Base-by-base conservation (phyloP, 1,140 invertebrate species). In the Sminthurides bifidus region DNA sequence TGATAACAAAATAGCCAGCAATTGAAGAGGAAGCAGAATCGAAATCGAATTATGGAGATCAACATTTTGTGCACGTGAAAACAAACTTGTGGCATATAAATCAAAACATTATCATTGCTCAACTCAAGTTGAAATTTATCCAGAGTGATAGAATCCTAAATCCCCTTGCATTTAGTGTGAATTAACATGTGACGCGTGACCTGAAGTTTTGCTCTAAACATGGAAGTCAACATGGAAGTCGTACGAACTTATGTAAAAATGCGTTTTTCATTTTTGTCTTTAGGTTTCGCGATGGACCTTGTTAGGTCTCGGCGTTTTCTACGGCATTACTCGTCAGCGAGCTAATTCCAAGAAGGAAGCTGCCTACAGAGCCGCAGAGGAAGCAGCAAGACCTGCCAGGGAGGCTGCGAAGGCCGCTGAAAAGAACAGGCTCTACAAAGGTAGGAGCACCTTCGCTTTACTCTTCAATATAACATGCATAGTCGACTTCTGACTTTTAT, bases 281-380 rank as follows among this genome's bases (percentile, higher is more conserved):
- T 66, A 83, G 81, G 82, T 85, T 68, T 76, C 77, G 21, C 75
- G 84, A 68, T 87, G 83, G 83, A 81, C 77, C 59, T 73, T 86
- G 58, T 74, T 87, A 10, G 64, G 70, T 15, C 69, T 74, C 4
- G 84, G 83, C 23, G 73, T 86, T 52, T 53, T 77, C 1, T 87
- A 83, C 62, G 84, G 84, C 45, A 76, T 79, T 2, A 79, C 78
- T 64, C 78, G 84, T 67, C 81, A 85, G 55, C 77, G 68, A 61
- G 75, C 80, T 38, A 71, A 83, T 1, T 76, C 77, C 24, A 85
- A 77, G 68, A 81, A 75, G 66, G 83, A 85, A 68, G 71, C 71
- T 41, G 75, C 71, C 49, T 66, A 79, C 17, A 73, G 82, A 27
- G 82, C 79, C 68, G 73, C 79, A 19, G 81, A 84, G 66, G 72